Evolutionary conservation across 1,140 invertebrate genomes (phyloP).

Genomic region (Linepithema humile): DNA sequence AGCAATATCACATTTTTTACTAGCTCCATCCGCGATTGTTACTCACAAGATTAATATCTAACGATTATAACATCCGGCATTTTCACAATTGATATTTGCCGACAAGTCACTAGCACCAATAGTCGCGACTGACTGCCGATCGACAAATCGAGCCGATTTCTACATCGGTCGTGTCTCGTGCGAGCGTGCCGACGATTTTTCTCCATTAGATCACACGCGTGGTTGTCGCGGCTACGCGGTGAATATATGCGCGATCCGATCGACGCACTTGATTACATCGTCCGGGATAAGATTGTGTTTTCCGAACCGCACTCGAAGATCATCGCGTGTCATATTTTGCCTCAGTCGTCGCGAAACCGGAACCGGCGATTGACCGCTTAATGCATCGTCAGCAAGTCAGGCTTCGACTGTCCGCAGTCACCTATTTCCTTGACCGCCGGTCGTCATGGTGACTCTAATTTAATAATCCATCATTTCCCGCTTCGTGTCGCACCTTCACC

Average conservation of each 20-base stretch:
- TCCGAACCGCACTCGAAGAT: neutral
- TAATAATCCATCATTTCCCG: conserved; percentile 70
- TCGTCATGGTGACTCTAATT: conserved; percentile 79
- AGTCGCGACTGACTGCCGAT: neutral
- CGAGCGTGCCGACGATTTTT: neutral
- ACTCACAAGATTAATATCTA: neutral
- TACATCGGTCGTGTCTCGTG: neutral
- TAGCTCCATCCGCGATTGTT: neutral
- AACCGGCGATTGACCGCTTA: conserved; percentile 30
- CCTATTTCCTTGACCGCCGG: conserved; percentile 72
- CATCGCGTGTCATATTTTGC: neutral
- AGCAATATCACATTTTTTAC: neutral
- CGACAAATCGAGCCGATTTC: neutral
- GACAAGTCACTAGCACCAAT: neutral
- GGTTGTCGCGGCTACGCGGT: neutral
- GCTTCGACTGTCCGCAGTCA: conserved; percentile 67
- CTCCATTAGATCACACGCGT: neutral
- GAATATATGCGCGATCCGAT: neutral
- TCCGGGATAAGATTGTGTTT: neutral
- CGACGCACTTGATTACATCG: neutral
- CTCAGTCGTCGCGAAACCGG: neutral
- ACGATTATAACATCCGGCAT: neutral
- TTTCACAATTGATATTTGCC: neutral
- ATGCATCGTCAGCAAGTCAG: conserved; percentile 39
- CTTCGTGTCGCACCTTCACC: conserved; percentile 21